These are phyloP conservation scores for Heliconius himera DNA, from an alignment of 1,140 invertebrate species.

Conservation along the genomic window DNA sequence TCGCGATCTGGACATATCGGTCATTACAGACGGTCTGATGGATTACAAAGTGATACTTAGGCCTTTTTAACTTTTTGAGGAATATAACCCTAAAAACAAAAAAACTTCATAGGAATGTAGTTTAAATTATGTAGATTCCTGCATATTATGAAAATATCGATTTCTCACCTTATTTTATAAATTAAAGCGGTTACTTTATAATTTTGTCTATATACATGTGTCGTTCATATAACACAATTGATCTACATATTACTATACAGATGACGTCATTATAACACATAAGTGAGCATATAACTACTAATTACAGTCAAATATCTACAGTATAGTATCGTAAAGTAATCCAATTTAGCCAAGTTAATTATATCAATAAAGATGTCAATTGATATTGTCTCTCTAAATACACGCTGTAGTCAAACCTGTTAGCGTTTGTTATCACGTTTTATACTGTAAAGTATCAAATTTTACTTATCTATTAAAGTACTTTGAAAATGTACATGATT, in stretches of 20 bases:
- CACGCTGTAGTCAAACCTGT: neutral
- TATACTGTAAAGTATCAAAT: neutral
- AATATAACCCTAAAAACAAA: no score
- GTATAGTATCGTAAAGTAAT: neutral
- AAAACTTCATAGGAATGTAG: no score
- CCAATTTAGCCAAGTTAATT: conserved; percentile 11
- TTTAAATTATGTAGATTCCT: no score
- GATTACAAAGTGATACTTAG: no score
- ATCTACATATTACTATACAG: neutral
- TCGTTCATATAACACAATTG: neutral
- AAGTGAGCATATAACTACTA: neutral
- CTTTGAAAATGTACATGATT: no score
- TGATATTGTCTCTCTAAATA: conserved; percentile 11
- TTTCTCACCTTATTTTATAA: no score
- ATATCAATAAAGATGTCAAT: conserved; percentile 11
- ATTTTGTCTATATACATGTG: neutral
- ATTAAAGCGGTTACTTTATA: no score
- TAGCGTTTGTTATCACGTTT: neutral
- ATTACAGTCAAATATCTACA: conserved; percentile 7
- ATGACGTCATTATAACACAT: neutral
- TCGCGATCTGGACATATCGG: no score
- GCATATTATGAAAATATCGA: no score
- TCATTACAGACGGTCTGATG: no score
- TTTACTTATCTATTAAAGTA: no score
- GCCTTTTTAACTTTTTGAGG: no score